Evolutionary conservation across 2,888 invertebrate species (phyloP).

Genomic region (Emmelina monodactyla): DNA sequence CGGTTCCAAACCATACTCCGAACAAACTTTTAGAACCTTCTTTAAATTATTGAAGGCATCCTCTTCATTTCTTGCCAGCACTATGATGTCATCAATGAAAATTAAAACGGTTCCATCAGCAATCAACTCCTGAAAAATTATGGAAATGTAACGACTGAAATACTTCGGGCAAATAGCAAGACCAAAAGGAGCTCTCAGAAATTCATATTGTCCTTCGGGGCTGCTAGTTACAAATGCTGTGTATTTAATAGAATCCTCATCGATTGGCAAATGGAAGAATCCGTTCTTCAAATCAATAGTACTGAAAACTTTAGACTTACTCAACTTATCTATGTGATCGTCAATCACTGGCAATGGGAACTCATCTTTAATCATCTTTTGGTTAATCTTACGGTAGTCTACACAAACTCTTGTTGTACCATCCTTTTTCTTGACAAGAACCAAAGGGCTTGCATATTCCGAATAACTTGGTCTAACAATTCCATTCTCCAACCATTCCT

Average conservation of each 20-base stretch:
- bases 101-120: constrained; percentile 13
- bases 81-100: constrained; percentile 16
- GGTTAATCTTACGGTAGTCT: constrained; percentile 29
- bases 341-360: constrained; percentile 31
- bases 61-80: constrained; percentile 14
- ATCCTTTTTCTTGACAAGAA: constrained; percentile 15
- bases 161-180: constrained; percentile 25
- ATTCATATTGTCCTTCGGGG: constrained; percentile 21
- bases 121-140: constrained; percentile 13
- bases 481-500: constrained; percentile 4
- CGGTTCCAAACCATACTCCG: constrained; percentile 19
- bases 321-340: constrained; percentile 28
- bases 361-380: constrained; percentile 22
- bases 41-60: constrained; percentile 14
- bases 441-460: constrained; percentile 16
- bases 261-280: constrained; percentile 27
- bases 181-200: constrained; percentile 31
- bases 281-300: constrained; percentile 24
- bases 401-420: constrained; percentile 20
- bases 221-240: constrained; percentile 27
- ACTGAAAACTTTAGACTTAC: constrained; percentile 13
- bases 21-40: constrained; percentile 15
- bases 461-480: constrained; percentile 13
- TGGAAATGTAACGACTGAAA: constrained; percentile 9
- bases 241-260: constrained; percentile 21